Base-by-base conservation (phyloP, 30 jellyfish, hydroid and myxozoan species). In the Calvadosia cruxmelitensis region DNA sequence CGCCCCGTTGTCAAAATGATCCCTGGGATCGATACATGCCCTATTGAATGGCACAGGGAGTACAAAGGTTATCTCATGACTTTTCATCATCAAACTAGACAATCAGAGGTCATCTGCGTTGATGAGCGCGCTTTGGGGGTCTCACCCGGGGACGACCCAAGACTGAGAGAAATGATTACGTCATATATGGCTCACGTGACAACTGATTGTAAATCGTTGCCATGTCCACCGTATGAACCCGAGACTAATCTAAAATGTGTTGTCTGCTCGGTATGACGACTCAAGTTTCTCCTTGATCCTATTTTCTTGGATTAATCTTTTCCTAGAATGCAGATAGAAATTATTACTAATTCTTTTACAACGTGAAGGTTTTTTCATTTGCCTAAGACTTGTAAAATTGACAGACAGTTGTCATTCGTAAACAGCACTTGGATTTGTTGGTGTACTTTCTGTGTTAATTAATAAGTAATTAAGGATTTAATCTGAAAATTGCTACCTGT, bases 101-200 rank as follows among this genome's bases (percentile, higher is more conserved):
- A 66, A 0, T 34, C 83, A 26, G 74, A 75, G 24, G 31, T 64
- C 13, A 36, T 75, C 28, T 75, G 86, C 57, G 86, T 75, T n/a
- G 30, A 75, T 49, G 73, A 75, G 1, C 73, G 66, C 23, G 82
- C 86, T n/a, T 31, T 75, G 26, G 86, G 86, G 51, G 72, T 67
- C n/a, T 34, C 73, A 24, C 86, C 86, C 0, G 36, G 72, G 1
- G 62, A 77, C 42, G 86, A 75, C 48, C 52, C 74, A 10, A 49
- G 64, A 1, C 32, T 68, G 12, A 25, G 72, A 48, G 36, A 67
- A 29, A 64, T 75, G 35, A 67, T 75, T 34, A 36, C 83, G 34
- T 26, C 31, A 0, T 75, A 75, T 33, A 34, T 75, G 72, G 20
- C 84, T 20, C 81, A 75, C 83, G 27, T 75, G 0, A 36, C 23